A percentile compares a stretch with the other conserved stretches of the same genome.
phyloP scores from a whole-genome alignment of 2,888 invertebrate genomes.

The Ceratothoa steindachneri region DNA sequence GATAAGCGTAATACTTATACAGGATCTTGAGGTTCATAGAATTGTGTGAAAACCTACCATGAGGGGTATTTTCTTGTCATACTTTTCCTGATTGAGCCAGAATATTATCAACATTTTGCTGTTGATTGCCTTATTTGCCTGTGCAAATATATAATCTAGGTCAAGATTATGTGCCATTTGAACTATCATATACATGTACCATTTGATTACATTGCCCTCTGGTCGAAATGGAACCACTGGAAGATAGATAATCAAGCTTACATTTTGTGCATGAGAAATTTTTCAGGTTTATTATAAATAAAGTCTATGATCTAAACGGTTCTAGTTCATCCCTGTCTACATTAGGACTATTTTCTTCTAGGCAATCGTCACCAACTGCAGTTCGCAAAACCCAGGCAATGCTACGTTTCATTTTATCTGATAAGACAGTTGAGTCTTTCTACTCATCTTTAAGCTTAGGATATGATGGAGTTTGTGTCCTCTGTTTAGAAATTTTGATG shows the following conservation, averaged over 20 bases:
- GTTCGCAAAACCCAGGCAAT: conserved; percentile 9
- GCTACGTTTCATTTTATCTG: background rate
- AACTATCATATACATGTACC: conserved; percentile 14
- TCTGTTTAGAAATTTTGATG: conserved; percentile 7
- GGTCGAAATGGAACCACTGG: conserved; percentile 14
- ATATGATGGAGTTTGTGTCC: background rate
- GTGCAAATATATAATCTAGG: conserved; percentile 3
- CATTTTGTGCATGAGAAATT: background rate
- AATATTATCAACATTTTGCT: conserved; percentile 15
- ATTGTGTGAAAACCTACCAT: conserved; percentile 1
- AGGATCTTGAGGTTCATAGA: conserved; percentile 18
- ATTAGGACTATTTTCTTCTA: background rate
- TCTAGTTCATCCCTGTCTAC: background rate
- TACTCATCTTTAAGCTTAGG: background rate
- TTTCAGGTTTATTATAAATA: conserved; percentile 14
- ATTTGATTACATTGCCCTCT: conserved; percentile 13
- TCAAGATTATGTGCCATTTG: conserved; percentile 18
- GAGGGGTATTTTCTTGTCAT: conserved; percentile 11
- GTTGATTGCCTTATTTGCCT: conserved; percentile 16
- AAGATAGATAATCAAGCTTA: conserved; percentile 1
- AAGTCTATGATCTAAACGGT: conserved; percentile 9
- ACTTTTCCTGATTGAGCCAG: conserved; percentile 16
- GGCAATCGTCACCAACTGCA: background rate
- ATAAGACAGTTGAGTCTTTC: background rate
- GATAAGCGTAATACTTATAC: conserved; percentile 15